Percentiles rank a stretch among this genome's conserved stretches.
These are phyloP conservation scores for Danio albolineatus DNA, from an alignment of 2,797 vertebrate genomes.

Conservation along the genomic window DNA sequence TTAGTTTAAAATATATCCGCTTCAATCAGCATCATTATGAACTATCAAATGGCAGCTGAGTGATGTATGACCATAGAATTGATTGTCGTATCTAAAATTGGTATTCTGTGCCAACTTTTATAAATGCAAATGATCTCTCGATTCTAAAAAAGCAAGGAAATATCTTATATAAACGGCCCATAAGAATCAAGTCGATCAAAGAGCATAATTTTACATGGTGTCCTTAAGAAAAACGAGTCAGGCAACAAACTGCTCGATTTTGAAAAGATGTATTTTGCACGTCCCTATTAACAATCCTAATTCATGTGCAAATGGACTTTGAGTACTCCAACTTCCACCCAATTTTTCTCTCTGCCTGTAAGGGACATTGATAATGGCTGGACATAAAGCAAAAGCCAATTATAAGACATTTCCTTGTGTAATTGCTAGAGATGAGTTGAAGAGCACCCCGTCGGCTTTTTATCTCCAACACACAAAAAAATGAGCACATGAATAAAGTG, in stretches of 20 bases:
- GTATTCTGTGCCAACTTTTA: background rate
- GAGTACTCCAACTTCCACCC: conserved; percentile 54
- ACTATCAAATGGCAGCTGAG: background rate
- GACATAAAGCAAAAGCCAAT: conserved; percentile 80
- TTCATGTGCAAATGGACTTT: conserved; percentile 61
- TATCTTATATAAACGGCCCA: background rate
- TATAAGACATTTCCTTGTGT: conserved; percentile 75
- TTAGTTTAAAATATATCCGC: background rate
- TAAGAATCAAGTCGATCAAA: background rate
- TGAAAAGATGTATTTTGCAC: conserved; percentile 17
- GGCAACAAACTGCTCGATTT: conserved; percentile 8
- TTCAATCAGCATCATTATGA: background rate
- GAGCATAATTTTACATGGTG: background rate
- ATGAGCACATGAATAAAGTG: conserved; percentile 50
- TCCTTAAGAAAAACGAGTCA: background rate
- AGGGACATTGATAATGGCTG: conserved; percentile 80
- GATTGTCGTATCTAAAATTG: no score
- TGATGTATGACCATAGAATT: background rate
- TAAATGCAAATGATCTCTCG: background rate
- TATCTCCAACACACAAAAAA: conserved; percentile 60
- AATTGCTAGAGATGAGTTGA: conserved; percentile 74
- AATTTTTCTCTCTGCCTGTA: conserved; percentile 66
- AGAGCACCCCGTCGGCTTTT: conserved; percentile 69
- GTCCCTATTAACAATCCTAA: conserved; percentile 56
- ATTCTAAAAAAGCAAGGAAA: background rate